Conservation (phyloP, 2,888 invertebrate species). For the Xanthorhoe designata region DNA sequence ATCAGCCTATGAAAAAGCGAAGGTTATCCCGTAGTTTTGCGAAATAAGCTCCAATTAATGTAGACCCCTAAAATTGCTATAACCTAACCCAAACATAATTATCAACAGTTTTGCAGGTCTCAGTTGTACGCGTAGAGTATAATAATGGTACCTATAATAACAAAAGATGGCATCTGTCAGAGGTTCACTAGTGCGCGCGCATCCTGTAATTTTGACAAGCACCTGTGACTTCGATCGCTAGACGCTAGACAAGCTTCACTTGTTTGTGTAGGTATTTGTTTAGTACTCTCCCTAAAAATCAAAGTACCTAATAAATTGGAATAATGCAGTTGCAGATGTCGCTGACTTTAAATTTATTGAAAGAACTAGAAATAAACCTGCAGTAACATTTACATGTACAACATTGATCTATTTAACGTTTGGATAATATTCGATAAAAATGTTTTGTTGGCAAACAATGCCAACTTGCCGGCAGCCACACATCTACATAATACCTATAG, state of each 20-base stretch:
- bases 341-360: no score
- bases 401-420: background rate
- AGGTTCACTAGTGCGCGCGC: constrained; percentile 19
- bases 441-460: background rate
- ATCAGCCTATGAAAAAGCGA: no score
- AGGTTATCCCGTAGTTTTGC: no score
- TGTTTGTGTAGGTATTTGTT: background rate
- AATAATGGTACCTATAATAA: no score
- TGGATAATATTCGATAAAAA: background rate
- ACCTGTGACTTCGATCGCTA: background rate
- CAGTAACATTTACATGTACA: background rate
- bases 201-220: background rate
- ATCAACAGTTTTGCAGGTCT: no score
- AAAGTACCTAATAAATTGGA: no score
- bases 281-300: no score
- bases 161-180: background rate
- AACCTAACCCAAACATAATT: no score
- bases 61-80: no score
- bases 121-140: no score
- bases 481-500: background rate
- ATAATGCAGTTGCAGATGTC: no score
- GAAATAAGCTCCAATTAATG: no score
- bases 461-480: background rate
- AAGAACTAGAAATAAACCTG: background rate
- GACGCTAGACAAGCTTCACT: background rate